A percentile compares a stretch with the other conserved stretches of the same genome.
Conservation (phyloP, 2,888 invertebrate species). For the Heliconius sara region DNA sequence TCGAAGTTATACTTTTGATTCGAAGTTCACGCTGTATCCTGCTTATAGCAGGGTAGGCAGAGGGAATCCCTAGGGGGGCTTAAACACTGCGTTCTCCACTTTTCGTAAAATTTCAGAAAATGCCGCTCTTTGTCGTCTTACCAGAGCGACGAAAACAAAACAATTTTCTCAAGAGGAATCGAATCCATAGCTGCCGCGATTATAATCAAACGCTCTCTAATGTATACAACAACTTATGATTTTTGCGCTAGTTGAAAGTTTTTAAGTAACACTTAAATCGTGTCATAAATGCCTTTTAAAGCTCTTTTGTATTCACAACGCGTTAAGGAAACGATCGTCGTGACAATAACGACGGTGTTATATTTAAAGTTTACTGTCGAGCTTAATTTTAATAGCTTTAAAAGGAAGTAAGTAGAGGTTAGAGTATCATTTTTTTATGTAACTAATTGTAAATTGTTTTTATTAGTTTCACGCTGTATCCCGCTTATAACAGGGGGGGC, state of each 20-base stretch:
- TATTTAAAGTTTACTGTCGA: not conserved
- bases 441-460: too few relatives aligned
- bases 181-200: not conserved
- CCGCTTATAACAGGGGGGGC: not conserved
- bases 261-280: slow-evolving; percentile 11
- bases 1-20: not conserved
- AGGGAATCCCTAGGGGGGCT: too few relatives aligned
- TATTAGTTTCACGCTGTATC: not conserved
- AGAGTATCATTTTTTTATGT: too few relatives aligned
- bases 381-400: slow-evolving; percentile 8
- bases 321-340: slow-evolving; percentile 20
- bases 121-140: not conserved
- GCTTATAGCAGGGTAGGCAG: too few relatives aligned
- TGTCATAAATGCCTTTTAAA: slow-evolving; percentile 18
- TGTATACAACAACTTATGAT: not conserved
- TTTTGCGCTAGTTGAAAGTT: not conserved
- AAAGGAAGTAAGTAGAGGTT: not conserved
- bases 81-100: too few relatives aligned
- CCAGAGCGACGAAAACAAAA: not conserved
- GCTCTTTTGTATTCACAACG: slow-evolving; percentile 10
- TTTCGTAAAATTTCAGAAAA: too few relatives aligned
- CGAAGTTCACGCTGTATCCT: not conserved
- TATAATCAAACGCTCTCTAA: not conserved
- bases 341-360: slow-evolving; percentile 8
- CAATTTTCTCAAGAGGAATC: not conserved